Percentiles rank a stretch among this genome's conserved stretches.
phyloP scores from a whole-genome alignment of 2,113 vertebrate genomes.

The Dasyprocta punctata region DNA sequence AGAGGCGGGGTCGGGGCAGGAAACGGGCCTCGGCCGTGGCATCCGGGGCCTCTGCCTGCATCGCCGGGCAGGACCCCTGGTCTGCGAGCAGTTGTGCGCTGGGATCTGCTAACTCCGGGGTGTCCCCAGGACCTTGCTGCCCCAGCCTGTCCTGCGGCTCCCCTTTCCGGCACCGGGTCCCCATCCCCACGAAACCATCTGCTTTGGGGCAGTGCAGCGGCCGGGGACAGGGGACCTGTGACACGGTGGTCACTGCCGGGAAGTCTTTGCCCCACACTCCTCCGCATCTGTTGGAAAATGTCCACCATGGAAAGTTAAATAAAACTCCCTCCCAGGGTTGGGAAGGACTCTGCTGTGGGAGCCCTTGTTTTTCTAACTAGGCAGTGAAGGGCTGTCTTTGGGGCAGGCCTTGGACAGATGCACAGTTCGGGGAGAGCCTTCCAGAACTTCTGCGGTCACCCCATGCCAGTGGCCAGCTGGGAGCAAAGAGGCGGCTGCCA shows the following conservation, averaged over 20 bases:
- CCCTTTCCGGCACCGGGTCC: rapidly evolving
- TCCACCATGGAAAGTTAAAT: neutral
- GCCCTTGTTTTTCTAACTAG: neutral
- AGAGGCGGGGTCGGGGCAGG: conserved; percentile 70
- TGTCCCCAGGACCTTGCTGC: neutral
- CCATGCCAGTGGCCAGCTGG: neutral
- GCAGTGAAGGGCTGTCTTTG: neutral
- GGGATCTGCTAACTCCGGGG: too few relatives aligned
- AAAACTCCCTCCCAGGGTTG: neutral
- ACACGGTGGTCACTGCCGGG: neutral
- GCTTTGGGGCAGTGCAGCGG: neutral
- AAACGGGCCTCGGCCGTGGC: neutral
- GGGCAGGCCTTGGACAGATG: neutral
- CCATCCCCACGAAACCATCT: neutral
- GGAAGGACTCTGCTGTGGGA: neutral
- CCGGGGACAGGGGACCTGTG: neutral
- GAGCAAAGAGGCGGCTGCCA: neutral
- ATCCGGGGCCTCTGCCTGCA: neutral
- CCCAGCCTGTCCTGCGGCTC: neutral
- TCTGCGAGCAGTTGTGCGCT: neutral
- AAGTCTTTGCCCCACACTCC: neutral
- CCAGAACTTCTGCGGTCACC: neutral
- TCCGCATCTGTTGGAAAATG: neutral
- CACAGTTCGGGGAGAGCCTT: neutral
- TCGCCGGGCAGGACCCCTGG: neutral